Conservation (phyloP, 2,888 invertebrate genomes). For the Sceliomorpha sp. region DNA sequence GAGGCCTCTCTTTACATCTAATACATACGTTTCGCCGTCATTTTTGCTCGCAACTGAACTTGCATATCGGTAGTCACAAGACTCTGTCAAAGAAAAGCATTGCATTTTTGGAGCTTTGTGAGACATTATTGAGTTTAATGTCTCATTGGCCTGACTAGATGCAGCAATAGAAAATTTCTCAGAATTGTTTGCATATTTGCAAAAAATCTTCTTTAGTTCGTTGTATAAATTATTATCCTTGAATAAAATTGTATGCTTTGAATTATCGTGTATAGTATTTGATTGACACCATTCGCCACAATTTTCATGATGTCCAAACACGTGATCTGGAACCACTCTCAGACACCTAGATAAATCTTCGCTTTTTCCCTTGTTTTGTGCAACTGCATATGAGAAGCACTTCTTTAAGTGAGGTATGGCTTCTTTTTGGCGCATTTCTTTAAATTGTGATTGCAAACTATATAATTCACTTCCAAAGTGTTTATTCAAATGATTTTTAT, state of each 20-base stretch:
- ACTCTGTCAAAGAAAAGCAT: no score
- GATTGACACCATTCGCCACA: conserved; percentile 38
- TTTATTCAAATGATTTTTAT: conserved; percentile 55
- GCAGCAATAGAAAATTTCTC: conserved; percentile 35
- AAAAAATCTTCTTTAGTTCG: no score
- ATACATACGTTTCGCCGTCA: no score
- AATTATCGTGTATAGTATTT: no score
- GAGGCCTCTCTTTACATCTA: no score
- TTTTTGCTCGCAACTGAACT: no score
- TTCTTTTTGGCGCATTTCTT: conserved; percentile 5
- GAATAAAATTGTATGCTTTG: no score
- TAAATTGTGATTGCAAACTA: conserved; percentile 21
- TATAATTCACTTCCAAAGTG: conserved; percentile 52
- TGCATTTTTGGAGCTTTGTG: conserved; percentile 35
- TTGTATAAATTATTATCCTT: no score
- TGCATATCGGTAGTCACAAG: no score
- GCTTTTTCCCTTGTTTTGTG: conserved; percentile 14
- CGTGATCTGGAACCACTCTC: conserved; percentile 39
- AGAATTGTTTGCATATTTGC: conserved; percentile 28
- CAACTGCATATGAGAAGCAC: conserved; percentile 23
- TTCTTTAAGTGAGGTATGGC: conserved; percentile 18
- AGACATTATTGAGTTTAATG: conserved; percentile 30
- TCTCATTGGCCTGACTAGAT: conserved; percentile 38
- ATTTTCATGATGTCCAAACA: conserved; percentile 37
- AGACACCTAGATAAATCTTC: conserved; percentile 23